These are phyloP conservation scores for Megalurothrips usitatus DNA, from an alignment of 2,888 invertebrate genomes.

Conservation along the genomic window DNA sequence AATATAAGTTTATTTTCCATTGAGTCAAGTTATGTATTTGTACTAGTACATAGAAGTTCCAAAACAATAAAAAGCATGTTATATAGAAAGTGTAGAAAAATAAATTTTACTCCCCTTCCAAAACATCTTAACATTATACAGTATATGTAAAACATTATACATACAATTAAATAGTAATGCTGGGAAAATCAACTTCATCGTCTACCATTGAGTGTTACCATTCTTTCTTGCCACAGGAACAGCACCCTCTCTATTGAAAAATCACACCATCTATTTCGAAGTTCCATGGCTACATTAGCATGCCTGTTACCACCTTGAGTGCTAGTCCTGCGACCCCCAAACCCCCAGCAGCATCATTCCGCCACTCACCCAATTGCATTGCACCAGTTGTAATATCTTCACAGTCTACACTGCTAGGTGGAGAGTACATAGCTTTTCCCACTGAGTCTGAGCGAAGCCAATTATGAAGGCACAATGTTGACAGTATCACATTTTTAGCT, in stretches of 20 bases:
- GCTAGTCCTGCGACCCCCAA: neutral
- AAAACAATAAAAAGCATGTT: neutral
- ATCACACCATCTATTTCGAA: neutral
- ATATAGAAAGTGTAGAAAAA: neutral
- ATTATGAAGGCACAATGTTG: slow-evolving; percentile 6
- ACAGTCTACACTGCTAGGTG: neutral
- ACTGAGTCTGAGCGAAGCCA: neutral
- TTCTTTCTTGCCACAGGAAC: neutral
- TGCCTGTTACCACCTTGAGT: neutral
- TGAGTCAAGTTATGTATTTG: neutral
- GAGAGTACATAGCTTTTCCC: neutral
- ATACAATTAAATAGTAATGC: neutral
- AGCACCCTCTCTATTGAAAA: neutral
- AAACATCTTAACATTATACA: too few relatives aligned
- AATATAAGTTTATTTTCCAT: neutral
- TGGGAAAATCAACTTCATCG: neutral
- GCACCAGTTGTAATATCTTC: neutral
- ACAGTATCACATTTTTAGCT: neutral
- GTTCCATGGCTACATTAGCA: neutral
- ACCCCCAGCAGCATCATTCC: neutral
- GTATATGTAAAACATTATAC: neutral
- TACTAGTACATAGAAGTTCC: neutral
- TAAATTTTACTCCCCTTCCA: neutral
- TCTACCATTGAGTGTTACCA: neutral
- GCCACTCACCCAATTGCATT: neutral